Evolutionary conservation across 2,888 invertebrate genomes (phyloP).

Genomic region (Seladonia tumulorum): DNA sequence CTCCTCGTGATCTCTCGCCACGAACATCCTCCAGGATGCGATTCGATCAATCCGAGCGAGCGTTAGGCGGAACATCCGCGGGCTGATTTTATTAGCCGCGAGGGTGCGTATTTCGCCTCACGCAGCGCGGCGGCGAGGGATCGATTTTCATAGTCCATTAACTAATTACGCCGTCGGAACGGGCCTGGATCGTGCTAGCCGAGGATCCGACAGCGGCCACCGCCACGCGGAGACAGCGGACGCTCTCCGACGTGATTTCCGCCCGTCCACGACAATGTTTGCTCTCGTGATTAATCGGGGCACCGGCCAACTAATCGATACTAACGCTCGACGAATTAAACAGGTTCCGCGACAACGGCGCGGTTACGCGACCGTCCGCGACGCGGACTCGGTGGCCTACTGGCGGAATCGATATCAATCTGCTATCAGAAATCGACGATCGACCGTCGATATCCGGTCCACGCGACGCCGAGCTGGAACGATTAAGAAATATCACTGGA

Average conservation of each 20-base stretch:
- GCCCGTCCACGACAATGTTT: conserved; percentile 24
- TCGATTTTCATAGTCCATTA: conserved; percentile 65
- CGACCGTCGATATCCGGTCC: not conserved
- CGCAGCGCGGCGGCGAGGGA: conserved; percentile 10
- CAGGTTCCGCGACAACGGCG: conserved; percentile 30
- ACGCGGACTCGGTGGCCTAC: not conserved
- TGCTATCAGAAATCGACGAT: not conserved
- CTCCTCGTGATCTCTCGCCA: not conserved
- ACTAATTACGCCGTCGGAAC: conserved; percentile 52
- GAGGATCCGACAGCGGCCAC: conserved; percentile 19
- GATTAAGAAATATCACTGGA: not conserved
- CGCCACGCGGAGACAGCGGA: conserved; percentile 11
- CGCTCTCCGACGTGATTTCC: conserved; percentile 47
- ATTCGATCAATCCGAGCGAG: conserved; percentile 37
- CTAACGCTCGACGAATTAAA: conserved; percentile 34
- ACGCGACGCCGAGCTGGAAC: not conserved
- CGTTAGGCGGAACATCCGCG: conserved; percentile 25
- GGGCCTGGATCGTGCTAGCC: conserved; percentile 34
- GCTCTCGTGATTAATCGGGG: conserved; percentile 41
- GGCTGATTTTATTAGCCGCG: conserved; percentile 47
- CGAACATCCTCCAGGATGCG: conserved; percentile 4
- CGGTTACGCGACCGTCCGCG: conserved; percentile 2
- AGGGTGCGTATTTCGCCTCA: conserved; percentile 27
- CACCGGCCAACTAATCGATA: conserved; percentile 33
- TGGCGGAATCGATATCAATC: conserved; percentile 8